Evolutionary conservation across 2,113 vertebrate genomes (phyloP), one percentile per base, ranked within the genome.

Genomic region (Lepisosteus osseus): DNA sequence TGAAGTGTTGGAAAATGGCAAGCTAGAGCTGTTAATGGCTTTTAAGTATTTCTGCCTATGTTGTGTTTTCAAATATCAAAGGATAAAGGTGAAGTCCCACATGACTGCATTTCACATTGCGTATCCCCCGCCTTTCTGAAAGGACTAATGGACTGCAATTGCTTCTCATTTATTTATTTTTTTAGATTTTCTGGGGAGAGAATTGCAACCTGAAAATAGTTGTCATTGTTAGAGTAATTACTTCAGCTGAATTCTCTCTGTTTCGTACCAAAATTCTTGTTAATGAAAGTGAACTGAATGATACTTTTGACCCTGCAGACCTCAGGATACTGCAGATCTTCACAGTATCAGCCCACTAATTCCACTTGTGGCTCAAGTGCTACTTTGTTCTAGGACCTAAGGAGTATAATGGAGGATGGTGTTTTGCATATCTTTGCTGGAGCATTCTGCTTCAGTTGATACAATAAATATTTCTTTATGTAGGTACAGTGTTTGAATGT

Each of bases 11-110:
- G 42, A 70, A 40, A 4, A 42, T 54, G 17, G 63, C 11, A 66
- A 29, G 45, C 11, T 1, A 43, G 15, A 61, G 29, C 54, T 65
- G 47, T 54, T 74, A 74, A 74, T 74, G 67, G 73, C 11, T 55
- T 54, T 72, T 47, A 55, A 61, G 45, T 9, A 56, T 43, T 51
- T 57, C 29, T 40, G 17, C 61, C 15, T 15, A 6, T 7, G 4
- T 41, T 40, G 62, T 9, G 41, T 64, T 64, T 17, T 42, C 12
- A 55, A 54, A 65, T 61, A 65, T 29, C 42, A n/a, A 45, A 51
- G 44, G 54, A 47, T 6, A 43, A 63, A 44, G 54, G 61, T 13
- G 59, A 41, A n/a, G 42, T 55, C 66, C 47, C 59, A 7, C 61
- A 12, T 43, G 41, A 12, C 51, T 8, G 12, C 9, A 4, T 43